phyloP scores from a whole-genome alignment of 1,140 invertebrate species.

The Heliconius hermathena region DNA sequence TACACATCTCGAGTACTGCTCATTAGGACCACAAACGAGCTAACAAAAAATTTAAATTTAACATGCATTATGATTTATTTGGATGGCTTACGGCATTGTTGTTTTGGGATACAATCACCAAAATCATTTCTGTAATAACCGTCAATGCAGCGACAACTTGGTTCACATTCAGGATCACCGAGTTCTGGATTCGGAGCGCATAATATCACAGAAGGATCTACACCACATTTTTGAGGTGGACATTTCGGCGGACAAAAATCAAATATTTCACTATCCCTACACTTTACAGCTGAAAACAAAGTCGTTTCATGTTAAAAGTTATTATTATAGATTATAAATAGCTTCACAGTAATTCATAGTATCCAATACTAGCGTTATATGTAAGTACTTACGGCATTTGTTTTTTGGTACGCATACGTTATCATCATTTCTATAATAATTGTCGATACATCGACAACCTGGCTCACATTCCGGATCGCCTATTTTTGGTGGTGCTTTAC shows the following conservation, averaged over 20 bases:
- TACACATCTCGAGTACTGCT: conserved; percentile 16
- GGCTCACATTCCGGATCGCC: conserved; percentile 35
- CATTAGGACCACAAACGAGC: background rate
- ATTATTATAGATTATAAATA: background rate
- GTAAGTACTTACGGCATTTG: conserved; percentile 37
- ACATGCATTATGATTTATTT: background rate
- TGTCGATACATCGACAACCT: conserved; percentile 48
- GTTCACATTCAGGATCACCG: conserved; percentile 25
- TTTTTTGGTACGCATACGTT: conserved; percentile 45
- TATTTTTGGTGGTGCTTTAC: conserved; percentile 20
- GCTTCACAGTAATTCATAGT: background rate
- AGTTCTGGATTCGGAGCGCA: conserved; percentile 11
- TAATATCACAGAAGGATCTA: conserved; percentile 10
- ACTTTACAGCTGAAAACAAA: conserved; percentile 20
- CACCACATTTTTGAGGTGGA: conserved; percentile 32
- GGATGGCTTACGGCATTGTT: conserved; percentile 32
- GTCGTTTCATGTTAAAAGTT: background rate
- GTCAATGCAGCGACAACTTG: conserved; percentile 32
- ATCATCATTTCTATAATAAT: conserved; percentile 44
- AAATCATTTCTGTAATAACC: conserved; percentile 29
- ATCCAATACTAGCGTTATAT: background rate
- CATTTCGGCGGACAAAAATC: conserved; percentile 39
- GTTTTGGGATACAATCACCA: conserved; percentile 30
- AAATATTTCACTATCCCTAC: conserved; percentile 40
- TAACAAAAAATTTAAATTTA: background rate